These are phyloP conservation scores for Cotesia chilonis DNA, from an alignment of 1,140 invertebrate genomes.

Conservation along the genomic window DNA sequence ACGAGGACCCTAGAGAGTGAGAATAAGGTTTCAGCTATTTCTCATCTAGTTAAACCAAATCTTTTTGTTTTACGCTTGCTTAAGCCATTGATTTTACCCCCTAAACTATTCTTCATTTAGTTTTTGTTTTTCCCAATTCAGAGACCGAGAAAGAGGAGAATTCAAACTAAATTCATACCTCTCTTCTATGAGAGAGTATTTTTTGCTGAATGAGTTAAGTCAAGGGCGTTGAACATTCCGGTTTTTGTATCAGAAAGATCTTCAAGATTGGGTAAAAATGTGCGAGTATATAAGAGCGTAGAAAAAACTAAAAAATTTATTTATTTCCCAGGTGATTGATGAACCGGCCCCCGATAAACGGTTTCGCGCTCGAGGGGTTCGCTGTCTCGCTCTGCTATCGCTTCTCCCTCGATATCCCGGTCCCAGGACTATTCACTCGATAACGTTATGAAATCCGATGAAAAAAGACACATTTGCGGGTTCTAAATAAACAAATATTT, in stretches of 20 bases:
- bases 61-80: conserved; percentile 36
- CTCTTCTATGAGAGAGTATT: no score
- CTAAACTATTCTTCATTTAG: background rate
- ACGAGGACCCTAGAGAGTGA: no score
- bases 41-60: conserved; percentile 6
- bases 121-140: background rate
- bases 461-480: conserved; percentile 33
- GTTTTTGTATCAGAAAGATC: no score
- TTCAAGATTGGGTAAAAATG: no score
- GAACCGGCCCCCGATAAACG: conserved; percentile 53
- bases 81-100: conserved; percentile 8
- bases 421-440: conserved; percentile 33
- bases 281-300: conserved; percentile 14
- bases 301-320: conserved; percentile 47
- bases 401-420: conserved; percentile 9
- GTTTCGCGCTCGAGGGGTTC: conserved; percentile 40
- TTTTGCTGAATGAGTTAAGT: no score
- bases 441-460: conserved; percentile 41
- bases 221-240: no score
- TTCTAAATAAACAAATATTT: conserved; percentile 37
- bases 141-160: no score
- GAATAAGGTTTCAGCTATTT: no score
- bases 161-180: no score
- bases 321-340: conserved; percentile 59
- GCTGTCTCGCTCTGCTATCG: conserved; percentile 29